A percentile compares a stretch with the other conserved stretches of the same genome.
Evolutionary conservation across 2,797 vertebrate species (phyloP).

Genomic region (Notolabrus celidotus): DNA sequence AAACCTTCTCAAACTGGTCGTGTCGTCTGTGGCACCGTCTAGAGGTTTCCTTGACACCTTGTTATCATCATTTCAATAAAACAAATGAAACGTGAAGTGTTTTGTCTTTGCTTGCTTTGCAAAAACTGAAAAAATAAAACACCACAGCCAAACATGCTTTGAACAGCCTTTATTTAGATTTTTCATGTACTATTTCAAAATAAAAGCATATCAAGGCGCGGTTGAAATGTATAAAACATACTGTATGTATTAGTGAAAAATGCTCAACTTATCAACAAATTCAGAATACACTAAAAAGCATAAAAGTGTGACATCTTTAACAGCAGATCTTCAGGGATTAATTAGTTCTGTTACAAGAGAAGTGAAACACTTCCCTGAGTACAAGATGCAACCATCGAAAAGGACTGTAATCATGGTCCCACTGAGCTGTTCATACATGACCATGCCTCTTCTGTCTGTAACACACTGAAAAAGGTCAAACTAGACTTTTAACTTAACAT

Average conservation of each 20-base stretch:
- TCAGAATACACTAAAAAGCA: not conserved
- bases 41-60: constrained; percentile 28
- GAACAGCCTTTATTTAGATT: constrained; percentile 58
- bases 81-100: constrained; percentile 27
- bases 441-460: no score
- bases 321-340: no score
- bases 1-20: constrained; percentile 35
- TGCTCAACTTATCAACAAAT: not conserved
- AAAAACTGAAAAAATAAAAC: constrained; percentile 2
- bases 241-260: no score
- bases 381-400: no score
- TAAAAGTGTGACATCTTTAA: not conserved
- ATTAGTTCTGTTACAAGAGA: no score
- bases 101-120: constrained; percentile 5
- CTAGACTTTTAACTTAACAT: no score
- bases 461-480: no score
- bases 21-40: constrained; percentile 25
- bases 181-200: not conserved
- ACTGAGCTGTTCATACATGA: no score
- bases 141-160: not conserved
- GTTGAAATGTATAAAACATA: constrained; percentile 34
- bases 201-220: constrained; percentile 35
- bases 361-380: no score
- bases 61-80: constrained; percentile 71
- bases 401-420: no score